Percentiles rank a stretch among this genome's conserved stretches.
phyloP scores from a whole-genome alignment of 2,797 vertebrate species.

The Antennarius maculatus region DNA sequence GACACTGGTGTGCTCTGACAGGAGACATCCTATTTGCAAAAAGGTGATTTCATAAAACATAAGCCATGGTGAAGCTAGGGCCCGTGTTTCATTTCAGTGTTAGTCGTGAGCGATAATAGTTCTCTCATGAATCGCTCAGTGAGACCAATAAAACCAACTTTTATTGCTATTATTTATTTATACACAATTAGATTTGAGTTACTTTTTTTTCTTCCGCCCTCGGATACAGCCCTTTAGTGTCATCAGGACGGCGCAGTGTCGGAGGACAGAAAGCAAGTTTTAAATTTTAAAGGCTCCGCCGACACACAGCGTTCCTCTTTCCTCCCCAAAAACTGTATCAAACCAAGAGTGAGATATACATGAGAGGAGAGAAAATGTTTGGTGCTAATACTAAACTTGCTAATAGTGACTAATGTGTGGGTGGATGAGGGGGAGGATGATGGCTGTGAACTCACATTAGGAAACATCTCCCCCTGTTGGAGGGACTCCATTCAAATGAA shows the following conservation, averaged over 20 bases:
- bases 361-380: conserved; percentile 73
- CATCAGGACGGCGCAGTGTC: conserved; percentile 35
- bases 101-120: conserved; percentile 63
- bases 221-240: conserved; percentile 51
- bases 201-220: conserved; percentile 38
- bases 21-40: conserved; percentile 79
- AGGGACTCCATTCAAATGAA: conserved; percentile 45
- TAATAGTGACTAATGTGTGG: conserved; percentile 74
- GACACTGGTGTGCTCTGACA: conserved; percentile 74
- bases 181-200: conserved; percentile 61
- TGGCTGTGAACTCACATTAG: conserved; percentile 71
- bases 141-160: conserved; percentile 58
- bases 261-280: conserved; percentile 42
- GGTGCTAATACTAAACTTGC: conserved; percentile 48
- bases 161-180: conserved; percentile 70
- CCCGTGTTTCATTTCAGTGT: conserved; percentile 57
- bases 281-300: conserved; percentile 51
- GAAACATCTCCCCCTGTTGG: conserved; percentile 85
- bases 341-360: conserved; percentile 57
- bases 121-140: conserved; percentile 57
- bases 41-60: conserved; percentile 78
- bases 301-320: conserved; percentile 15
- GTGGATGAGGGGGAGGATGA: conserved; percentile 57
- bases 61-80: conserved; percentile 45
- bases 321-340: conserved; percentile 58